Evolutionary conservation across 2,888 invertebrate genomes (phyloP), one percentile per base, ranked within the genome.

Genomic region (Ochlodes sylvanus): DNA sequence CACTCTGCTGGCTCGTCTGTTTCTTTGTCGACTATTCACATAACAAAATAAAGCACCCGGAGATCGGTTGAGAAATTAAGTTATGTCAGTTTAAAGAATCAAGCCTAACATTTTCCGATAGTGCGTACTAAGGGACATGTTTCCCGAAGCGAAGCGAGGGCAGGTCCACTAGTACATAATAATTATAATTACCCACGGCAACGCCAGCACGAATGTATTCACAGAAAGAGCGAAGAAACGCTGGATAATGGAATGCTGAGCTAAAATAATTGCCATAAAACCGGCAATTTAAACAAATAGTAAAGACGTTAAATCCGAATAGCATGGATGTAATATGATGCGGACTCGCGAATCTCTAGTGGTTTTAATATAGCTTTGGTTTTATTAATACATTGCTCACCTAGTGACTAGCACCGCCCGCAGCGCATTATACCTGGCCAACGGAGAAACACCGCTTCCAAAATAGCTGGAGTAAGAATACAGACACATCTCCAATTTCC

Each of bases 371-470:
- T 86, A 87, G 84, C 78, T 72, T 74, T 77, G 79, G 73, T 80
- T 79, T 80, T 88, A 88, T 85, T 87, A 87, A 87, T 88, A 88
- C 81, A 52, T 84, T 68, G 73, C 85, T 80, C 85, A 86, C 87
- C 81, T 86, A 84, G 83, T 78, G 79, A 83, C 86, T 75, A 74
- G 76, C 76, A 52, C 27, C 21, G 52, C 21, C 21, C 72, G 77
- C 79, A 77, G 77, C 77, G 75, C 76, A 83, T 80, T 80, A 80
- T 82, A 79, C 88, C 89, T 89, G 88, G 73, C 80, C 79, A 79
- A 75, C 73, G 69, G 76, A 74, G 76, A 73, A 73, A 65, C 71
- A 75, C 76, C 70, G 73, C 75, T 76, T 81, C 86, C 77, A 78
- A 88, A 88, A 88, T 88, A 87, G 81, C 84, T 69, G 79, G 74